Conservation (phyloP, 2,113 vertebrate genomes). For the Phoenicopterus ruber region DNA sequence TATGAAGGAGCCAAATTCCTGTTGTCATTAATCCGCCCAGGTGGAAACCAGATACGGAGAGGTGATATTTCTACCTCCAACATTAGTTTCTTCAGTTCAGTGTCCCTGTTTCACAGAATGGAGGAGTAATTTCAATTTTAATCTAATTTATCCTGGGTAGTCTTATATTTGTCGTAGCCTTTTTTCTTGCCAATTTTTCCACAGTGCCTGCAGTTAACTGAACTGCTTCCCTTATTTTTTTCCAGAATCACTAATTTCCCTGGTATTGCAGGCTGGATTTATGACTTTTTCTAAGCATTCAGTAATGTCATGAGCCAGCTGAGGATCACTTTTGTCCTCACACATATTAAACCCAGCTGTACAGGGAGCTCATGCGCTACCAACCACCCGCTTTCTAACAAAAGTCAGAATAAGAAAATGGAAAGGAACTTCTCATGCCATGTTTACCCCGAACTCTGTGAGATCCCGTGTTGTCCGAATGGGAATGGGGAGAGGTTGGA, state of each 20-base stretch:
- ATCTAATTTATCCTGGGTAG: neutral
- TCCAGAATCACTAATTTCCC: neutral
- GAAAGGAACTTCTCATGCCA: neutral
- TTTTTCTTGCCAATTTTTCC: neutral
- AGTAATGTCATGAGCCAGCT: neutral
- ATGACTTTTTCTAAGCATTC: neutral
- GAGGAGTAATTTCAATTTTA: neutral
- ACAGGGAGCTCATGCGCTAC: neutral
- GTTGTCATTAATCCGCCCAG: neutral
- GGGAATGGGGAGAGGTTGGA: neutral
- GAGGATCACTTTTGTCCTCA: constrained; percentile 3
- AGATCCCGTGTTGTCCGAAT: neutral
- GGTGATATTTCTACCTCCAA: neutral
- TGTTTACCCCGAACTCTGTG: neutral
- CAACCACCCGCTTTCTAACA: neutral
- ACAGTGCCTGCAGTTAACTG: neutral
- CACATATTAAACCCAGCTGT: neutral
- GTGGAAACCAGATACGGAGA: neutral
- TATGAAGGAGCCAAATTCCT: neutral
- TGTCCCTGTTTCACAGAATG: neutral
- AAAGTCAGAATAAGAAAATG: neutral
- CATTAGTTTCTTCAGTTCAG: neutral
- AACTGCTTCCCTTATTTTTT: neutral
- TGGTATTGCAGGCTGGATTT: neutral
- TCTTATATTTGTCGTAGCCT: neutral